Percentiles rank a stretch among this genome's conserved stretches.
phyloP scores from a whole-genome alignment of 2,113 vertebrate species.

The Taxidea taxus region DNA sequence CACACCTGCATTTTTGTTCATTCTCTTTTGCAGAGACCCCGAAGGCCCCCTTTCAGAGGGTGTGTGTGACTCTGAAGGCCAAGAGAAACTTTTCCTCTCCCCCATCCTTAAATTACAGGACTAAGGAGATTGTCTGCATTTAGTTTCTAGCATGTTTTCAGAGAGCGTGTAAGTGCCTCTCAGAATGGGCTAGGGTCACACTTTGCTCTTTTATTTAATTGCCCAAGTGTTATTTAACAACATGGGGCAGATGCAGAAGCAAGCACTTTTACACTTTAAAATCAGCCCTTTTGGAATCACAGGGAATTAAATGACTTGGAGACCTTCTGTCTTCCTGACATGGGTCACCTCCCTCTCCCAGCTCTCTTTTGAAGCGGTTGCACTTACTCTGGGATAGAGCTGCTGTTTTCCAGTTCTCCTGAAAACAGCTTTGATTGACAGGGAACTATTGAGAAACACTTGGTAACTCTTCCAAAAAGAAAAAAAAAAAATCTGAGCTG shows the following conservation, averaged over 20 bases:
- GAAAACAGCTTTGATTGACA: slow-evolving; percentile 54
- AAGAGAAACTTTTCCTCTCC: slow-evolving; percentile 7
- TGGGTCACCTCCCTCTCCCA: slow-evolving; percentile 18
- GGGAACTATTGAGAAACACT: slow-evolving; percentile 48
- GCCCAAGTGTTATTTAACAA: slow-evolving; percentile 66
- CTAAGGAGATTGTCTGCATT: slow-evolving; percentile 50
- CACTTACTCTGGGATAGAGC: slow-evolving; percentile 1
- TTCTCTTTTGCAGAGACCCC: neutral
- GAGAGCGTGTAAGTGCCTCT: slow-evolving; percentile 57
- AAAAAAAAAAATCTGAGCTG: neutral
- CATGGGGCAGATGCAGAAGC: slow-evolving; percentile 43
- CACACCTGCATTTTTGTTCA: slow-evolving; percentile 39
- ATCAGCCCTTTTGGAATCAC: slow-evolving; percentile 53
- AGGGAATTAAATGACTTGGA: slow-evolving; percentile 56
- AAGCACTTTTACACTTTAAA: slow-evolving; percentile 46
- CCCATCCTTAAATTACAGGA: slow-evolving; percentile 42
- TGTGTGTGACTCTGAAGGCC: neutral
- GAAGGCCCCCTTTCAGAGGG: neutral
- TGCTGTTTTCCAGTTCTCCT: slow-evolving; percentile 21
- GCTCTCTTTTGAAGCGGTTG: neutral
- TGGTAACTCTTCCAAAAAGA: neutral
- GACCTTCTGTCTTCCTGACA: slow-evolving; percentile 43
- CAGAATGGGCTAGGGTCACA: slow-evolving; percentile 55
- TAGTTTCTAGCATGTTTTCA: slow-evolving; percentile 48
- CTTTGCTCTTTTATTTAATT: slow-evolving; percentile 66